Evolutionary conservation across 2,113 vertebrate genomes (phyloP).

Genomic region (Melanerpes formicivorus): DNA sequence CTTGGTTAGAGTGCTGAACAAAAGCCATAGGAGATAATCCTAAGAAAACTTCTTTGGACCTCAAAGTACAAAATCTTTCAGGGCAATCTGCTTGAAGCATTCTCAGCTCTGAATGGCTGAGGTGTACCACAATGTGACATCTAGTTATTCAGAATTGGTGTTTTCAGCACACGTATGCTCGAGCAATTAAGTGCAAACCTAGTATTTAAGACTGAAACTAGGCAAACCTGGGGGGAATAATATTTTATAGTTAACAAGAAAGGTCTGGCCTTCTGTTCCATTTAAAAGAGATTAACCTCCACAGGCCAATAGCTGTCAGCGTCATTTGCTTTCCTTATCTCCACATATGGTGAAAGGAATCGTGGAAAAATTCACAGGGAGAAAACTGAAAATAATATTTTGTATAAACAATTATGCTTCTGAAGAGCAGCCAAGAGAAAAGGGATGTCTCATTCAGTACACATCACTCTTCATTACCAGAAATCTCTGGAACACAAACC

Average conservation of each 20-base stretch:
- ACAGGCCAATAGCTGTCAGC: constrained; percentile 5
- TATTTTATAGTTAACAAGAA: constrained; percentile 47
- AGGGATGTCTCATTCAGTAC: neutral
- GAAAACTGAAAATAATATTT: neutral
- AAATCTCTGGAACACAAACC: neutral
- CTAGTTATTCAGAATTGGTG: neutral
- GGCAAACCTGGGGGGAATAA: constrained; percentile 14
- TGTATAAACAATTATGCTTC: constrained; percentile 1
- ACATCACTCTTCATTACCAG: neutral
- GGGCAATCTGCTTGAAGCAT: neutral
- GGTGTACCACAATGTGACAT: neutral
- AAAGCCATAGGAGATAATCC: neutral
- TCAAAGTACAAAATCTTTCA: neutral
- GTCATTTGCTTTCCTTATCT: neutral
- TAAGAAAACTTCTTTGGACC: neutral
- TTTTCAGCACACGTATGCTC: neutral
- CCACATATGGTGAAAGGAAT: neutral
- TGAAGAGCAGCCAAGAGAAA: constrained; percentile 29
- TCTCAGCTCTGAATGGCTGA: neutral
- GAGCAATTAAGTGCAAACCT: constrained; percentile 33
- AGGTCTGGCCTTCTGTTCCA: neutral
- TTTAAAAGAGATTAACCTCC: constrained; percentile 52
- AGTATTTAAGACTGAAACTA: constrained; percentile 49
- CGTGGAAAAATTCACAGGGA: neutral
- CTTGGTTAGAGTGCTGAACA: constrained; percentile 2